phyloP scores from a whole-genome alignment of 1,140 invertebrate genomes.

The Caerostris darwini region DNA sequence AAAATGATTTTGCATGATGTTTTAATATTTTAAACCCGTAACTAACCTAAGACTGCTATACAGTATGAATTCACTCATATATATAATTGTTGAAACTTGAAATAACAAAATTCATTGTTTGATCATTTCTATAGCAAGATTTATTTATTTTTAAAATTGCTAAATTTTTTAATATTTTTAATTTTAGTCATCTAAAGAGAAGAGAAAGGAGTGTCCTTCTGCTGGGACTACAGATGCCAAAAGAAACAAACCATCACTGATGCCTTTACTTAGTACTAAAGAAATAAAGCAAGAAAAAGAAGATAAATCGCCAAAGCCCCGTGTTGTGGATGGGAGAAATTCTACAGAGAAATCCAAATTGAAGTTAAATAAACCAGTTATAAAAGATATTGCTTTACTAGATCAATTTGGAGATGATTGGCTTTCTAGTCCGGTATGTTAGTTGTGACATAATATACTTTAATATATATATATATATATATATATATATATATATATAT shows the following conservation, averaged over 20 bases:
- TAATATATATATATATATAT: no score
- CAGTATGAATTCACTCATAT: no score
- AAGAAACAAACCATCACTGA: constrained; percentile 48
- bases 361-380: constrained; percentile 53
- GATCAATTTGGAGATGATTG: constrained; percentile 4
- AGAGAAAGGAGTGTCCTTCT: constrained; percentile 36
- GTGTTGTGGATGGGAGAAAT: neutral
- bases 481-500: no score
- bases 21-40: no score
- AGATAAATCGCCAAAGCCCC: constrained; percentile 33
- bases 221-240: constrained; percentile 37
- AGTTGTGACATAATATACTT: neutral
- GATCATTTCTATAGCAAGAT: neutral
- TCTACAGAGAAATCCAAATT: constrained; percentile 59
- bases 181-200: constrained; percentile 67
- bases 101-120: neutral
- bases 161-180: neutral
- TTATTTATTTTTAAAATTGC: neutral
- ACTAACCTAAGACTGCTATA: no score
- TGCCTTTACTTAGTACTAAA: constrained; percentile 22
- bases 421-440: constrained; percentile 68
- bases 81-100: neutral
- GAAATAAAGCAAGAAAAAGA: constrained; percentile 75
- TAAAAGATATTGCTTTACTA: neutral
- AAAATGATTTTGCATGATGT: no score